phyloP scores from a whole-genome alignment of 2,888 invertebrate genomes.

The Octonoba sinensis region DNA sequence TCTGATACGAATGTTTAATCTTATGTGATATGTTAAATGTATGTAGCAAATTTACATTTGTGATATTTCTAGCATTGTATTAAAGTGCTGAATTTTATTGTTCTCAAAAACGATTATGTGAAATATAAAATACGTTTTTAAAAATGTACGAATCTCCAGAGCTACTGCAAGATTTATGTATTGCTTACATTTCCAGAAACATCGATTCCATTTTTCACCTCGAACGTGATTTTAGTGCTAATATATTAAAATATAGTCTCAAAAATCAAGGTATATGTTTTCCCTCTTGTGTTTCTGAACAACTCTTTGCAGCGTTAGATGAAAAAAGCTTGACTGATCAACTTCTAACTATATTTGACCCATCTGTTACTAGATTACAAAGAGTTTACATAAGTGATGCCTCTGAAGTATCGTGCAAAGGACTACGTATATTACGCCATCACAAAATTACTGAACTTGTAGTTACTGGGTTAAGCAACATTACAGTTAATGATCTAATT shows the following conservation, averaged over 20 bases:
- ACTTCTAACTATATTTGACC: conserved; percentile 77
- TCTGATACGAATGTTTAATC: no score
- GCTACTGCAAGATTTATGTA: conserved; percentile 43
- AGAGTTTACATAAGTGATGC: conserved; percentile 77
- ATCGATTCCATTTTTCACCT: conserved; percentile 32
- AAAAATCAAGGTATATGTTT: conserved; percentile 29
- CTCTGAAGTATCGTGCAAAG: conserved; percentile 75
- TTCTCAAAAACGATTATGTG: no score
- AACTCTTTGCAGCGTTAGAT: conserved; percentile 75
- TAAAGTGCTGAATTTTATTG: no score
- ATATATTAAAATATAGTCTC: conserved; percentile 37
- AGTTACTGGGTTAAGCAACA: conserved; percentile 75
- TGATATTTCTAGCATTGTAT: no score
- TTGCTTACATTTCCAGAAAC: conserved; percentile 50
- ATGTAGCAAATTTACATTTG: no score
- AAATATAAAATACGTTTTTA: no score
- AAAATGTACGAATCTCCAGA: conserved; percentile 58
- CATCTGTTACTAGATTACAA: conserved; percentile 76
- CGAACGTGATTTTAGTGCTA: conserved; percentile 28
- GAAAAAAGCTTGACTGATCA: conserved; percentile 77
- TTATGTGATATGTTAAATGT: no score
- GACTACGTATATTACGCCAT: conserved; percentile 76
- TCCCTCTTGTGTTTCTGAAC: conserved; percentile 73
- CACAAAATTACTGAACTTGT: conserved; percentile 78
- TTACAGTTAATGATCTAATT: conserved; percentile 77